Percentiles rank a stretch among this genome's conserved stretches.
phyloP scores from a whole-genome alignment of 2,888 invertebrate genomes.

The Zaprionus lineosus region DNA sequence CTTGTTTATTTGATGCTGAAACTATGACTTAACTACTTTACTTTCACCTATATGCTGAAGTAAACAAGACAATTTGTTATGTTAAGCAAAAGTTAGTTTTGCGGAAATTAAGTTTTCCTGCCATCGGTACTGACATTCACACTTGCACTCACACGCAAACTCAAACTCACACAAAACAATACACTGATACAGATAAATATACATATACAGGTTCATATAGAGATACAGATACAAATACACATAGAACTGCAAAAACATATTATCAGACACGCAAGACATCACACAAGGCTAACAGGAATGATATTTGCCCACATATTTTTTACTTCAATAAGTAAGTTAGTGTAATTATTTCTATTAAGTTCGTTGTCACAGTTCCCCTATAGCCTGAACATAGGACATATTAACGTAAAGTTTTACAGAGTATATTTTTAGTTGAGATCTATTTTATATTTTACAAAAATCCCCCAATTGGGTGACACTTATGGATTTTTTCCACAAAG shows the following conservation, averaged over 20 bases:
- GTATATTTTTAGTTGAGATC: too few species aligned
- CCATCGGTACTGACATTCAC: constrained; percentile 60
- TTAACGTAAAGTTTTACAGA: too few species aligned
- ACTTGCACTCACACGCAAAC: constrained; percentile 11
- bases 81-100: constrained; percentile 77
- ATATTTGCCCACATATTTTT: constrained; percentile 63
- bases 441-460: too few species aligned
- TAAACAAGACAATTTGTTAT: constrained; percentile 78
- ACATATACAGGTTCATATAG: constrained; percentile 15
- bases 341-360: constrained; percentile 65
- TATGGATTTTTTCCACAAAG: too few species aligned
- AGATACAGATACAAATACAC: too few species aligned
- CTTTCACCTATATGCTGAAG: constrained; percentile 62
- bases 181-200: constrained; percentile 1
- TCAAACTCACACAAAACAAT: constrained; percentile 10
- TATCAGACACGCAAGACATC: constrained; percentile 36
- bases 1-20: constrained; percentile 17
- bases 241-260: constrained; percentile 9
- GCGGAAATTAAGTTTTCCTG: constrained; percentile 77
- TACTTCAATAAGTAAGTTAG: constrained; percentile 55
- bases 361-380: constrained; percentile 9
- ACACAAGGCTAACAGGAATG: constrained; percentile 51
- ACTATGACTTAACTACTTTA: constrained; percentile 25
- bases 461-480: too few species aligned
- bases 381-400: too few species aligned